phyloP scores from a whole-genome alignment of 2,113 vertebrate species.

The Baryphthengus martii region DNA sequence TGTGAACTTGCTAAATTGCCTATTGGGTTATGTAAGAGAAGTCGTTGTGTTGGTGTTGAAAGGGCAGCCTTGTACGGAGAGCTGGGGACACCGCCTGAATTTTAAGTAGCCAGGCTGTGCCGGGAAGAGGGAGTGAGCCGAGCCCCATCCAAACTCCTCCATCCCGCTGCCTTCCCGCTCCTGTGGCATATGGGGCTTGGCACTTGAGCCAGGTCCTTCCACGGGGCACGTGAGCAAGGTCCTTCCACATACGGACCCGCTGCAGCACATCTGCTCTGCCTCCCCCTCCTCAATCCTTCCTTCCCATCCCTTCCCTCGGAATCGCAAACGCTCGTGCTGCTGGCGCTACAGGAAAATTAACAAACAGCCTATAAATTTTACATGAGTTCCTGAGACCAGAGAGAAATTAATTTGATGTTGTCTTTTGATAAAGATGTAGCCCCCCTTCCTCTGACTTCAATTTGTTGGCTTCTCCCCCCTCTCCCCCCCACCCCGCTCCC shows the following conservation, averaged over 20 bases:
- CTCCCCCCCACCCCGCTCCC: too few relatives aligned
- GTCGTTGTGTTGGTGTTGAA: constrained; percentile 52
- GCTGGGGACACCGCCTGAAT: constrained; percentile 41
- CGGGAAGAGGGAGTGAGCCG: not conserved
- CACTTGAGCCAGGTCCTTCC: constrained; percentile 18
- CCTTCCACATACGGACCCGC: not conserved
- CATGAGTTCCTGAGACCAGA: constrained; percentile 68
- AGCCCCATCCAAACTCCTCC: constrained; percentile 55
- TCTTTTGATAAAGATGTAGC: constrained; percentile 75
- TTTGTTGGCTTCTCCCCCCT: not conserved
- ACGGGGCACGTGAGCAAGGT: not conserved
- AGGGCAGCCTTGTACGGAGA: constrained; percentile 52
- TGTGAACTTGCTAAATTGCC: constrained; percentile 35
- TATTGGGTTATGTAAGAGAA: constrained; percentile 63
- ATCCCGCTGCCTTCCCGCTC: constrained; percentile 55
- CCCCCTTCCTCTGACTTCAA: constrained; percentile 40
- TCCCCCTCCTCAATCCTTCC: not conserved
- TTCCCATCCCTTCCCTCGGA: not conserved
- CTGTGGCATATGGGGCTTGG: not conserved
- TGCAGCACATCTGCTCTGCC: not conserved
- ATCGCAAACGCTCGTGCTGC: constrained; percentile 12
- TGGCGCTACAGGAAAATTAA: constrained; percentile 70
- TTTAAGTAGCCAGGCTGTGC: constrained; percentile 22
- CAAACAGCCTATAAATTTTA: constrained; percentile 77
- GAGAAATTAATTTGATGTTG: constrained; percentile 78